phyloP scores from a whole-genome alignment of 2,113 vertebrate species.

The Paralichthys olivaceus region DNA sequence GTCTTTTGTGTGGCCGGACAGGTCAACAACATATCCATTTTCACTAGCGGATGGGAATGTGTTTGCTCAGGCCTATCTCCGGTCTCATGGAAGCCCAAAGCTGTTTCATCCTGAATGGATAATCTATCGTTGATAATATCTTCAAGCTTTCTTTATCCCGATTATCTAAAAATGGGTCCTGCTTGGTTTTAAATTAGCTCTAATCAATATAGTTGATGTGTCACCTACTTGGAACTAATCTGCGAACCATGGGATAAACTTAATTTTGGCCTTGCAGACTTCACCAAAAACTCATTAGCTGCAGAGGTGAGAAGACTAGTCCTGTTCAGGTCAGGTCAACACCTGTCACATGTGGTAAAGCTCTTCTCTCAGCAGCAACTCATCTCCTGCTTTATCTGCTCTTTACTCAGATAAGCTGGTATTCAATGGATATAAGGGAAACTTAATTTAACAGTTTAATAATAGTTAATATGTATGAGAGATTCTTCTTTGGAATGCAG shows the following conservation, averaged over 20 bases:
- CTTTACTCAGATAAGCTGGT: constrained; percentile 41
- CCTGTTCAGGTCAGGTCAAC: constrained; percentile 51
- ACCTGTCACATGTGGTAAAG: constrained; percentile 62
- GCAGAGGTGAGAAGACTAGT: constrained; percentile 35
- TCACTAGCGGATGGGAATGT: constrained; percentile 78
- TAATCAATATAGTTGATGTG: not conserved
- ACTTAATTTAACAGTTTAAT: constrained; percentile 16
- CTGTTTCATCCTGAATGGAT: constrained; percentile 56
- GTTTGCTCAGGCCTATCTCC: constrained; percentile 76
- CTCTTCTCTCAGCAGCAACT: constrained; percentile 54
- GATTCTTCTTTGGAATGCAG: not conserved
- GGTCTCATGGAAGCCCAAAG: constrained; percentile 51
- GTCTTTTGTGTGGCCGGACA: constrained; percentile 73
- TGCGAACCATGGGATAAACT: not conserved
- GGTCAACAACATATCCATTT: constrained; percentile 82
- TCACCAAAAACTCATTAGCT: constrained; percentile 11
- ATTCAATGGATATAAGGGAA: constrained; percentile 23
- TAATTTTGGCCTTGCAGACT: not conserved
- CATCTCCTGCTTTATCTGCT: constrained; percentile 56
- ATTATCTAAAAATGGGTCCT: not conserved
- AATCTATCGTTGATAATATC: constrained; percentile 55
- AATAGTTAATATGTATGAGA: not conserved
- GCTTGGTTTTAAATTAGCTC: constrained; percentile 8
- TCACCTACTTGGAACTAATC: not conserved
- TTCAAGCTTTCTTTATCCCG: constrained; percentile 1